These are phyloP conservation scores for Malthinus seriepunctatus DNA, from an alignment of 2,888 invertebrate species.

Conservation along the genomic window DNA sequence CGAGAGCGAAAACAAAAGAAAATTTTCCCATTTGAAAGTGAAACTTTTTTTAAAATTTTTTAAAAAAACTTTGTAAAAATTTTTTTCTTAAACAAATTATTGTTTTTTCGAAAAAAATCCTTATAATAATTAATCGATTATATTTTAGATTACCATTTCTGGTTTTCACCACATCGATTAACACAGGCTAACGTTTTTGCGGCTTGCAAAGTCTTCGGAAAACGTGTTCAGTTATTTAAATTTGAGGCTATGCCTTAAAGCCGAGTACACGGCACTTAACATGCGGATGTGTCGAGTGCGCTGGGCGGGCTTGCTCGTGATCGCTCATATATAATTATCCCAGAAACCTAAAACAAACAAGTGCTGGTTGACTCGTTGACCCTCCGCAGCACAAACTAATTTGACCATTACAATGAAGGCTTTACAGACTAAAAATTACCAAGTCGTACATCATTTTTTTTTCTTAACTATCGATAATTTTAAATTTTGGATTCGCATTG, in stretches of 20 bases:
- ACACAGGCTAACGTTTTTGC: constrained; percentile 17
- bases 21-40: too few species aligned
- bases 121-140: constrained; percentile 2
- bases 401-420: constrained; percentile 37
- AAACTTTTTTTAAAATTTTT: too few species aligned
- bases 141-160: not conserved
- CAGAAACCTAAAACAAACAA: constrained; percentile 55
- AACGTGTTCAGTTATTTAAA: constrained; percentile 29
- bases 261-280: constrained; percentile 41
- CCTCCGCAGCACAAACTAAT: constrained; percentile 42
- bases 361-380: constrained; percentile 52
- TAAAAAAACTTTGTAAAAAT: too few species aligned
- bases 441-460: constrained; percentile 38
- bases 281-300: constrained; percentile 50
- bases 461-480: constrained; percentile 36
- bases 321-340: constrained; percentile 54
- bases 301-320: constrained; percentile 52
- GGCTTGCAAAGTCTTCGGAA: constrained; percentile 13
- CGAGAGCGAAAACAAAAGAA: too few species aligned
- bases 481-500: too few species aligned
- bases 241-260: constrained; percentile 24
- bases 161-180: constrained; percentile 20
- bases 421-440: constrained; percentile 27
- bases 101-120: too few species aligned
- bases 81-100: too few species aligned